A percentile compares a stretch with the other conserved stretches of the same genome.
Evolutionary conservation across 2,797 vertebrate genomes (phyloP).

Genomic region (Crocodylus rhombifer): DNA sequence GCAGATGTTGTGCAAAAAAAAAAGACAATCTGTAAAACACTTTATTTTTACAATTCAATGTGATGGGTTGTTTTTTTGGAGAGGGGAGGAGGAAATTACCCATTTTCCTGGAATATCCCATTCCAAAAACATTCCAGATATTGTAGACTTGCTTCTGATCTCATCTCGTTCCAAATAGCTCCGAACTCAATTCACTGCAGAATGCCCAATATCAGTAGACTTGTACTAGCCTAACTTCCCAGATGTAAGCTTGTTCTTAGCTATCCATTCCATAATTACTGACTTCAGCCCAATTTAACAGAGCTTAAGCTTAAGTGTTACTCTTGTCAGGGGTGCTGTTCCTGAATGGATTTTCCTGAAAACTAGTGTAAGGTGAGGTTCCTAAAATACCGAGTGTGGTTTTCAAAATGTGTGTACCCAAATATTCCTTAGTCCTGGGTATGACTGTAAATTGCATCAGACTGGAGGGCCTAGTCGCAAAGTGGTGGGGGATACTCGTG

Average conservation of each 20-base stretch:
- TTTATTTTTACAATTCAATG: conserved; percentile 51
- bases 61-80: background rate
- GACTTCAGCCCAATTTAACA: conserved; percentile 35
- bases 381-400: conserved; percentile 41
- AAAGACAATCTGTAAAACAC: background rate
- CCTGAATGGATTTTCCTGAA: background rate
- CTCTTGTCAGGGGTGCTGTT: conserved; percentile 29
- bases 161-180: conserved; percentile 29
- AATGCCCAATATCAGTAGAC: conserved; percentile 53
- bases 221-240: conserved; percentile 36
- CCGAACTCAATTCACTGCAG: conserved; percentile 7
- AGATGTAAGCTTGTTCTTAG: background rate
- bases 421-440: conserved; percentile 52
- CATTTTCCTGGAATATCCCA: conserved; percentile 72
- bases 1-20: conserved; percentile 64
- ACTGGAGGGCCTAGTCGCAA: too few species aligned
- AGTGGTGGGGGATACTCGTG: too few species aligned
- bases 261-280: background rate
- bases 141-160: conserved; percentile 18
- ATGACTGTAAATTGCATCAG: background rate
- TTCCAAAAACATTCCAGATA: conserved; percentile 39
- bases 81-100: conserved; percentile 56
- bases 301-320: conserved; percentile 10
- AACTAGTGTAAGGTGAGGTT: background rate
- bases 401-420: conserved; percentile 32